Percentiles rank a stretch among this genome's conserved stretches.
phyloP scores from a whole-genome alignment of 2,888 invertebrate species.

The Caenorhabditis afra region DNA sequence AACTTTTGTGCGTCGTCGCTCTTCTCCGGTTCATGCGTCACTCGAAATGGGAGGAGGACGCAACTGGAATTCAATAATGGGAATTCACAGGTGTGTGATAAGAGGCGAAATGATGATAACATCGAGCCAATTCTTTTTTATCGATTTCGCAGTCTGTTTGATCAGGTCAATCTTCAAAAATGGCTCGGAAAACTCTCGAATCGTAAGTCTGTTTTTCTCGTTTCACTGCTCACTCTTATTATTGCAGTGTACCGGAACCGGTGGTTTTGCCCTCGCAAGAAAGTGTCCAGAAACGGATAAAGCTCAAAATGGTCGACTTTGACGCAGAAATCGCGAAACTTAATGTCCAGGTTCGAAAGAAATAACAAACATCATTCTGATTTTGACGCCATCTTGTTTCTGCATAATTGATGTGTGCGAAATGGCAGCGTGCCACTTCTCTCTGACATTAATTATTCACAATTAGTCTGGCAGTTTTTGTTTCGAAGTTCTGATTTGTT shows the following conservation, averaged over 20 bases:
- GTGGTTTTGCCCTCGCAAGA: constrained; percentile 42
- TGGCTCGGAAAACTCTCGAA: constrained; percentile 53
- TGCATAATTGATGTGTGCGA: constrained; percentile 32
- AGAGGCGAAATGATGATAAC: constrained; percentile 23
- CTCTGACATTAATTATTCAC: constrained; percentile 25
- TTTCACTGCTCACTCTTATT: not conserved
- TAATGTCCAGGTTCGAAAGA: constrained; percentile 55
- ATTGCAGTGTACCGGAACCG: constrained; percentile 46
- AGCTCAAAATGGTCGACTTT: constrained; percentile 62
- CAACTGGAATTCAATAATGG: constrained; percentile 45
- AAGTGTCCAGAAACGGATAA: constrained; percentile 47
- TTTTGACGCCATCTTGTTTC: constrained; percentile 26
- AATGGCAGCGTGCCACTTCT: constrained; percentile 40
- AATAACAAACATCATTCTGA: constrained; percentile 30
- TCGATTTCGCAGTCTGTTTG: constrained; percentile 24
- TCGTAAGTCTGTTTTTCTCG: constrained; percentile 25
- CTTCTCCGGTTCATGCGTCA: constrained; percentile 20
- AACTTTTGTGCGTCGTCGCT: constrained; percentile 29
- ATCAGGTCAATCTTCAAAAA: constrained; percentile 11
- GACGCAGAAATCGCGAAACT: constrained; percentile 62
- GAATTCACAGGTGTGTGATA: constrained; percentile 49
- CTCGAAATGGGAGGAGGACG: constrained; percentile 23
- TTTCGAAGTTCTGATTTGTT: not conserved
- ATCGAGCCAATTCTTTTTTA: constrained; percentile 7
- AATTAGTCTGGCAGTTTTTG: not conserved